Base-by-base conservation (phyloP, 2,113 vertebrate genomes). In the Benitochromis conjunctus region DNA sequence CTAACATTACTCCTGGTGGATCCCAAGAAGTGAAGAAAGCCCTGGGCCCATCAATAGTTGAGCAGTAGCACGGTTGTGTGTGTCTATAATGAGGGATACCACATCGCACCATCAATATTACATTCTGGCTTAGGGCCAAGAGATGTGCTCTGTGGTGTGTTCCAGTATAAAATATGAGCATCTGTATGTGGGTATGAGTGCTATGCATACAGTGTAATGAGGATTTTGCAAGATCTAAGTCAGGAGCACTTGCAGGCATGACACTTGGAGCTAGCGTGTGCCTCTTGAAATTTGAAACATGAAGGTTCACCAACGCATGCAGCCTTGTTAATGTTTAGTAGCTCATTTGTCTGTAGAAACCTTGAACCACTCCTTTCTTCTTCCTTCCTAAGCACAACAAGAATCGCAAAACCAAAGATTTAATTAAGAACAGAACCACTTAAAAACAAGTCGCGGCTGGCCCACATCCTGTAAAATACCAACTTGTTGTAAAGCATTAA, bases 21-120 rank as follows among this genome's bases (percentile, higher is more conserved):
- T 86, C 71, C 71, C 82, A 85, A 88, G 92, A 93, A 87, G 90
- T 91, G 86, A 89, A 93, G 82, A 90, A 92, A 92, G 90, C 91
- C 90, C 90, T 46, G 74, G 94, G 93, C 94, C 92, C 95, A 96
- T 96, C 95, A 96, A 96, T 96, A 96, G 91, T 96, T 95, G 92
- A 96, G 91, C 83, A 93, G 94, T 36, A 92, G 90, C 56, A 82
- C 55, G 43, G 94, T 92, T 88, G 91, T 95, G 93, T 94, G 93
- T 92, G 89, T 92, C 92, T 91, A 92, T 96, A 96, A 96, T 95
- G 95, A 96, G 94, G 92, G 92, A 80, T 90, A 95, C 91, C 88
- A 93, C 92, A 95, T 93, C 79, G 18, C 85, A 89, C 86, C 95
- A 96, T 96, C 93, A 96, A 96, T 96, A 96, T 96, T 96, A 94